These are phyloP conservation scores for Drosophila elegans DNA, from an alignment of 1,140 invertebrate genomes.

Conservation along the genomic window DNA sequence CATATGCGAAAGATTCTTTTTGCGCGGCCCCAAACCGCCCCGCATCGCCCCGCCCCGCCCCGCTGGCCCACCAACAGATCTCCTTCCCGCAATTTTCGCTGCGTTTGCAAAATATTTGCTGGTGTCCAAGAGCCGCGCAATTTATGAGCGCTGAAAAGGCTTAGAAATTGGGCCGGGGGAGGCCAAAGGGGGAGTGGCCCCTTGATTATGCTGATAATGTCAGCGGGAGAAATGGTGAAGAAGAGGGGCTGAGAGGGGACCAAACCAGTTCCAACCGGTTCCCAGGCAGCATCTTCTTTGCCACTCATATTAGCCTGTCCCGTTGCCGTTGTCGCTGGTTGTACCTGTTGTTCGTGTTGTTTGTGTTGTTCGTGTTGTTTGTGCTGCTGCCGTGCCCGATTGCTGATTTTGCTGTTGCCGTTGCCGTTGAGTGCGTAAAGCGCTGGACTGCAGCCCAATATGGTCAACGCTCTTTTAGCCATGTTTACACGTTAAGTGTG, in stretches of 20 bases:
- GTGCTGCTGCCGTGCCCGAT: too few species aligned
- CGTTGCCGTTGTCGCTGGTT: conserved; percentile 51
- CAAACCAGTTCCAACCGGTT: conserved; percentile 60
- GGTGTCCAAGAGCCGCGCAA: conserved; percentile 60
- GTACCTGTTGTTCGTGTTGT: conserved; percentile 36
- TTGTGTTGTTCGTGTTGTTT: too few species aligned
- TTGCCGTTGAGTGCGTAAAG: conserved; percentile 54
- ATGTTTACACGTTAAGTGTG: conserved; percentile 82
- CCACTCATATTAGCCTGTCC: conserved; percentile 79
- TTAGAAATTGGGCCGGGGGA: conserved; percentile 40
- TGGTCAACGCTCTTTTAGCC: conserved; percentile 82
- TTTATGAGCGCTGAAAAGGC: conserved; percentile 83
- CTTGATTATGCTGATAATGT: conserved; percentile 83
- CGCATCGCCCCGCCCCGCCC: not conserved
- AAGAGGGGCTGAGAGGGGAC: conserved; percentile 28
- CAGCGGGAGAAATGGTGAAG: conserved; percentile 22
- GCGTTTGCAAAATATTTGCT: conserved; percentile 81
- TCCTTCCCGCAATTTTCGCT: conserved; percentile 51
- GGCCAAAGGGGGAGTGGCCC: conserved; percentile 15
- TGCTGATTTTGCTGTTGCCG: conserved; percentile 41
- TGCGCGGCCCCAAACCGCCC: conserved; percentile 1
- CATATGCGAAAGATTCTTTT: conserved; percentile 75
- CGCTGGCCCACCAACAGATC: conserved; percentile 28
- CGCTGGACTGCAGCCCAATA: conserved; percentile 64
- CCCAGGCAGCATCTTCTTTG: conserved; percentile 40